Base-by-base conservation (phyloP, 2,113 vertebrate genomes). In the Megaceryle torquata region DNA sequence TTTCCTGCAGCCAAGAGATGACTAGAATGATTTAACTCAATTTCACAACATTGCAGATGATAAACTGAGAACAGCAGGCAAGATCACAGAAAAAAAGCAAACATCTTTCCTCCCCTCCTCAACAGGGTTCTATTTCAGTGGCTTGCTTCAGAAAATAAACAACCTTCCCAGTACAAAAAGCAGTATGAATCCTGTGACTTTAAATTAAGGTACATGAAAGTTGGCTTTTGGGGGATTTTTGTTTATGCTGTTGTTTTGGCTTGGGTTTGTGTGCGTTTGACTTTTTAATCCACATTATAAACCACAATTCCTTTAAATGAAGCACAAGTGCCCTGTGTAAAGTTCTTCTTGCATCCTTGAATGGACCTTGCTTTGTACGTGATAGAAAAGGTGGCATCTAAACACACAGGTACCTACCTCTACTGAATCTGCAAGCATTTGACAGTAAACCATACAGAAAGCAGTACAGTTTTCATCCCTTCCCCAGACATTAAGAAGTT, bases 31-130 rank as follows among this genome's bases (percentile, higher is more conserved):
- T 94, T 78, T 84, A 37, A 35, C 13, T 43, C 74, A 59, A 86
- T 95, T 95, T 96, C 93, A 81, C 88, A 93, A 56, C 82, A 93
- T 89, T 59, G 50, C 60, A 74, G 88, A 86, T 89, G 89, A 78
- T 63, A 92, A 88, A 88, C 50, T 37, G 64, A 86, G 91, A 91
- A 92, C 70, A 94, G 69, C 82, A 88, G 76, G 64, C 76, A 86
- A 77, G 88, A 86, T 16, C 63, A n/a, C 59, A 83, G 50, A 46
- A 46, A 4, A 88, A 90, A 51, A 15, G 2, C 39, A 82, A 85
- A 89, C 41, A 37, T 37, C 63, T 61, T 57, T 63, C 50, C 25
- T 89, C 41, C 72, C 37, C 31, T 92, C 29, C 35, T 29, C 46
- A 83, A 48, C 46, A 70, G 63, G 54, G 13, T n/a, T 69, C 59